Conservation (phyloP, 1,140 invertebrate species). For the Venustaconcha ellipsiformis region DNA sequence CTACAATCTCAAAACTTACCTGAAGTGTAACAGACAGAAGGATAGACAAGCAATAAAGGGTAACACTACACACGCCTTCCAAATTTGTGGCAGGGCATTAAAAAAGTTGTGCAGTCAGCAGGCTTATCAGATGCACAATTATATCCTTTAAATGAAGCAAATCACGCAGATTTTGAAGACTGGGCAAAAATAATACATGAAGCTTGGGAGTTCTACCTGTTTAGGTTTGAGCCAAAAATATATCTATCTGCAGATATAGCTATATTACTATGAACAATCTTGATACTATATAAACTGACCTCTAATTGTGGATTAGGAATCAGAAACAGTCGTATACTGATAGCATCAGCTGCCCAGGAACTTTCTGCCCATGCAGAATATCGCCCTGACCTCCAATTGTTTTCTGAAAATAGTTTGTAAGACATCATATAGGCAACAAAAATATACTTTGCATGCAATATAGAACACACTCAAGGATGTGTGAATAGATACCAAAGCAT, state of each 20-base stretch:
- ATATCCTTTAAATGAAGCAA: not conserved
- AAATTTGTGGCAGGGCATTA: too few species aligned
- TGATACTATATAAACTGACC: constrained; percentile 33
- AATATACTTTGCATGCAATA: too few species aligned
- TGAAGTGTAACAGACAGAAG: too few species aligned
- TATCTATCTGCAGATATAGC: too few species aligned
- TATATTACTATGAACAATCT: too few species aligned
- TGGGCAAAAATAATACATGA: not conserved
- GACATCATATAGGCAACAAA: too few species aligned
- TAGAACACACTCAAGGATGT: too few species aligned
- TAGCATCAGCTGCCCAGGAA: constrained; percentile 80
- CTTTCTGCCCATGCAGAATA: constrained; percentile 96
- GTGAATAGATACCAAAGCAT: too few species aligned
- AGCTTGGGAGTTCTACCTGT: not conserved
- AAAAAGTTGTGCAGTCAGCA: not conserved
- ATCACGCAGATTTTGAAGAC: not conserved
- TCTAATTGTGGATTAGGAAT: constrained; percentile 73
- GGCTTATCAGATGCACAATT: not conserved
- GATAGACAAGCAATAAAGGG: too few species aligned
- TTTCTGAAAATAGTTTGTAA: constrained; percentile 76
- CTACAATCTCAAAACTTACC: too few species aligned
- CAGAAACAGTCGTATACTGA: constrained; percentile 81
- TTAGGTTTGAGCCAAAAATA: not conserved
- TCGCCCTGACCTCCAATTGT: constrained; percentile 81
- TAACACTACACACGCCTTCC: too few species aligned